Evolutionary conservation across 92 coral and sea anemone species (phyloP), one percentile per base, ranked within the genome.

Genomic region (Phenganax stokvisi): DNA sequence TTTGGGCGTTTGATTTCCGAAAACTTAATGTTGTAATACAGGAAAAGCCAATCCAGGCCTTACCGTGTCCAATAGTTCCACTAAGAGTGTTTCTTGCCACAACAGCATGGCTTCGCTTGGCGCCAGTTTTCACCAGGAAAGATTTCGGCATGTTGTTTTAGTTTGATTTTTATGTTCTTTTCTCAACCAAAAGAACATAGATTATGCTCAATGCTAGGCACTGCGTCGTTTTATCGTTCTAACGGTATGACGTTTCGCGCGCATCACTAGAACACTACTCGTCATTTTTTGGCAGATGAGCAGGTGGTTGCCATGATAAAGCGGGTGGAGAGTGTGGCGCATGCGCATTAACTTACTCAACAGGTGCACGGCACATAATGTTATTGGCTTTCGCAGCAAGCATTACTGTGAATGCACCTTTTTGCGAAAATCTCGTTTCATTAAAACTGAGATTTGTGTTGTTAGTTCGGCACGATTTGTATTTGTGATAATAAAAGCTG

Each of bases 101-200:
- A 37, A 37, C 17, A 20, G 76, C 37, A 15, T 80, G 81, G 53
- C 81, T 16, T 9, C 47, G 30, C 12, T 72, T 75, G 7, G 57
- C 31, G 57, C 9, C 25, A 56, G 85, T 72, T 37, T 89, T 85
- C 61, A 89, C 86, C 8, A 89, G 71, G 70, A 89, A 89, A 87
- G 81, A 20, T 71, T 1, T 3, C 56, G 54, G 31, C 52, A 3
- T 8, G 11, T 7, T 53, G 15, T 68, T 53, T 68, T 68, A 2
- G 53, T 10, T 12, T n/a, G 54, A 37, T 68, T 6, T 68, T 17
- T 6, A 25, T 3, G 47, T 68, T 68, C 54, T 68, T 16, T 68
- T 13, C 73, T 29, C 73, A 10, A 29, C n/a, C 53, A 5, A 37
- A 5, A 37, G 47, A 37, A 37, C 47, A 37, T 2, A 37, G 47